phyloP scores from a whole-genome alignment of 2,797 vertebrate genomes.

The Squalus acanthias region DNA sequence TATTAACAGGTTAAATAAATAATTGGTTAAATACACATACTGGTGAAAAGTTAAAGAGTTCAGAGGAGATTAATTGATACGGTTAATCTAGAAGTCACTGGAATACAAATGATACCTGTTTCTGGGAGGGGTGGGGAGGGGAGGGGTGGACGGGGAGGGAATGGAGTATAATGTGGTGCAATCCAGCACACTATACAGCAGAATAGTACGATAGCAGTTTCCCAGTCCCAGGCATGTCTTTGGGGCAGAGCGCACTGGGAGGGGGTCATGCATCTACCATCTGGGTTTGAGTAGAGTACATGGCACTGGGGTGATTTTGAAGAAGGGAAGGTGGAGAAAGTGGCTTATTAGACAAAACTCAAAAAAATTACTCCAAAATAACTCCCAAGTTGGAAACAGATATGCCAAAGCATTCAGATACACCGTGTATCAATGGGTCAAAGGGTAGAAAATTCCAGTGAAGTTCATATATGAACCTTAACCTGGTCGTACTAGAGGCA shows the following conservation, averaged over 20 bases:
- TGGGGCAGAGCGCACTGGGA: not conserved
- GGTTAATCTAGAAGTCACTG: not conserved
- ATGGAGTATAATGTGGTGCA: not conserved
- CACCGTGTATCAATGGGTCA: not conserved
- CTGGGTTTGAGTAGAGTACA: not conserved
- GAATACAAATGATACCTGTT: not conserved
- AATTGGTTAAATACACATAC: not conserved
- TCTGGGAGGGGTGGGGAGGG: too few species aligned
- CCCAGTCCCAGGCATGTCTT: not conserved
- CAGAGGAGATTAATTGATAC: not conserved
- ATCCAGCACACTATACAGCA: not conserved
- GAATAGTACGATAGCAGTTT: not conserved
- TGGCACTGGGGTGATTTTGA: not conserved
- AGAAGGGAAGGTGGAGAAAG: not conserved
- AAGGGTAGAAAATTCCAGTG: not conserved
- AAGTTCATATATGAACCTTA: too few species aligned
- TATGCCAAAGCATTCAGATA: not conserved
- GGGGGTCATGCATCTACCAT: not conserved
- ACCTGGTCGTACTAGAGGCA: not conserved
- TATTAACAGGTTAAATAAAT: slow-evolving; percentile 25
- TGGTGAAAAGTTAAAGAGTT: not conserved
- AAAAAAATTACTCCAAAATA: not conserved
- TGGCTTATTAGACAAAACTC: not conserved
- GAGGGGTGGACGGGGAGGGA: too few species aligned
- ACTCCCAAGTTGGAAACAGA: not conserved